Base-by-base conservation (phyloP, 1,140 invertebrate genomes). In the Drosophila elegans region DNA sequence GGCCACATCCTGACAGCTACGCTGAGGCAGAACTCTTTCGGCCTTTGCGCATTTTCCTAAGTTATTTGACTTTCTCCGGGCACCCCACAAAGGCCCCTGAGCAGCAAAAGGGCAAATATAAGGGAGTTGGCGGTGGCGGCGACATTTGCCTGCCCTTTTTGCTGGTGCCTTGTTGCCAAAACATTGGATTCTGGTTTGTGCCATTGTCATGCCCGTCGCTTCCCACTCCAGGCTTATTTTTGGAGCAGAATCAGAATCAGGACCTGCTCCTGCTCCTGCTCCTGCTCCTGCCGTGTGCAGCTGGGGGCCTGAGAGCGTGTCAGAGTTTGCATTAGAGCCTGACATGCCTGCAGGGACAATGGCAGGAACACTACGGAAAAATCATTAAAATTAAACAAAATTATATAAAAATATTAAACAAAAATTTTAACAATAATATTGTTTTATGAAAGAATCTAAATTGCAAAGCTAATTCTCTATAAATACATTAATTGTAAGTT, bases 291-390 rank as follows among this genome's bases (percentile, higher is more conserved):
- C 74, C 52, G 42, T 71, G 68, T 41, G 66, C 80, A 79, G 78
- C 69, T 69, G 45, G 79, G 74, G 62, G 63, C 52, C 12, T 29
- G n/a, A 52, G 46, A 86, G 82, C 78, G 82, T 89, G 83, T 80
- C 84, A 89, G 67, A 63, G 83, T 83, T 80, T 74, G 80, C 80
- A 83, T 89, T 83, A 83, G 84, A 80, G 71, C 80, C 69, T 83
- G 84, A 88, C 84, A 88, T 83, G 84, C 84, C 83, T 88, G 79
- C 72, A 80, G 80, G 80, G 81, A 84, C 73, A 85, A 68, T 57
- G 62, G 32, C 61, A 68, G 67, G 34, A 36, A 53, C 36, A 53
- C 67, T 38, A 34, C 7, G 36, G 49, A 16, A 52, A 52, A 32
- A 32, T 32, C 6, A 21, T 21, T 21, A 21, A 21, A 21, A 21